Percentiles rank a stretch among this genome's conserved stretches.
Evolutionary conservation across 2,797 vertebrate species (phyloP).

Genomic region (Catostomus latipinnis): DNA sequence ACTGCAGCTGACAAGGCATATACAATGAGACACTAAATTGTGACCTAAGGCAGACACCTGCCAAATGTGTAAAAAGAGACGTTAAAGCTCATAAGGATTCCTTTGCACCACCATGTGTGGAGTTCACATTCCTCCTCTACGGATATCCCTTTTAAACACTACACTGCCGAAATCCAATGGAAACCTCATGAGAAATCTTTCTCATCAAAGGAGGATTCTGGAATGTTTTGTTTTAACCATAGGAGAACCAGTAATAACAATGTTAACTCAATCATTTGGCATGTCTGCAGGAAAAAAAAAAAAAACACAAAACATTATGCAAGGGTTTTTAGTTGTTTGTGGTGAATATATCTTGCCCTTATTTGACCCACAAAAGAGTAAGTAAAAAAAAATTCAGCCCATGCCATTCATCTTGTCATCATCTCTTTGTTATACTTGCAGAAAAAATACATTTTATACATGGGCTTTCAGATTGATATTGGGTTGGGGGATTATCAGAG

Average conservation of each 20-base stretch:
- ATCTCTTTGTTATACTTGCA: conserved; percentile 89
- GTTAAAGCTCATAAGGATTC: conserved; percentile 68
- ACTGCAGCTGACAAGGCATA: conserved; percentile 65
- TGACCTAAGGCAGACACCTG: conserved; percentile 70
- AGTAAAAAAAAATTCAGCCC: conserved; percentile 74
- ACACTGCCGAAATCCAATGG: conserved; percentile 69
- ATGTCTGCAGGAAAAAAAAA: conserved; percentile 58
- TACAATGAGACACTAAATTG: conserved; percentile 56
- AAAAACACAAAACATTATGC: conserved; percentile 66
- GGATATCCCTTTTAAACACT: conserved; percentile 73
- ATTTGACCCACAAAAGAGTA: conserved; percentile 86
- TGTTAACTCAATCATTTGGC: conserved; percentile 67
- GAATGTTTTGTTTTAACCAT: conserved; percentile 81
- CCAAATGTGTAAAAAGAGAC: conserved; percentile 68
- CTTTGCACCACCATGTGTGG: conserved; percentile 76
- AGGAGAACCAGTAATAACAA: conserved; percentile 66
- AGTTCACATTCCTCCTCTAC: conserved; percentile 79
- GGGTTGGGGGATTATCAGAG: conserved; percentile 82
- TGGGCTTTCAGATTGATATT: conserved; percentile 88
- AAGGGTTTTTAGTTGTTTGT: conserved; percentile 81
- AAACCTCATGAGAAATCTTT: conserved; percentile 69
- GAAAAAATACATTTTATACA: conserved; percentile 84
- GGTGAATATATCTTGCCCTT: conserved; percentile 83
- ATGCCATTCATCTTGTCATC: conserved; percentile 83
- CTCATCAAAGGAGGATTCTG: conserved; percentile 85